Evolutionary conservation across 2,888 invertebrate species (phyloP), one percentile per base, ranked within the genome.

Genomic region (Papilio gigon): DNA sequence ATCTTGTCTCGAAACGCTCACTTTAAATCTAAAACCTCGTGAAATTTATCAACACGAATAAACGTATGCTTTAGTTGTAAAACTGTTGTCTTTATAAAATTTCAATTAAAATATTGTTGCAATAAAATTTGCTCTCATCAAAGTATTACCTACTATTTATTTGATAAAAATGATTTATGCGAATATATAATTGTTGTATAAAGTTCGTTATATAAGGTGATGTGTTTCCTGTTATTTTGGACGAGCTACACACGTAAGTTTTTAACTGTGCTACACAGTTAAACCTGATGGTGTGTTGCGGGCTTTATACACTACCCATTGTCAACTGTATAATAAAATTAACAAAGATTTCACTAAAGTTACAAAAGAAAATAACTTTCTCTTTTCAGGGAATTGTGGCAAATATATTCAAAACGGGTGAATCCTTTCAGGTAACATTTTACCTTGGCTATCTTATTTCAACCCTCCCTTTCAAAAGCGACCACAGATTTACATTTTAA

Each of bases 1-100:
- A 78, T 76, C 71, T 72, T 76, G 77, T 78, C 77, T 72, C 71
- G 65, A 70, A 69, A 69, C 70, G 64, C 53, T 64, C 67, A 66
- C 71, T 70, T 74, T 76, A 70, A 70, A 67, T 74, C 70, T 25
- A 62, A 67, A 17, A 33, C 68, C 50, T 62, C 62, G 50, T 65
- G 37, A 69, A 68, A 70, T 68, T 60, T 68, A 65, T 68, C 71
- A 62, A 73, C 69, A 70, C 71, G 70, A 70, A 64, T 12, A 17
- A 58, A 27, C 25, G 9, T 40, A 62, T 20, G 8, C 5, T 62
- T 33, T 25, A 47, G 0, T 3, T 25, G 47, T 22, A 2, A 25
- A 22, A 22, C 12, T 50, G 22, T 12, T 12, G 37, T 14, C 4
- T 14, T 37, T 37, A 11, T 12, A 37, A 33, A 5, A 8, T 33